Base-by-base conservation (phyloP, 2,113 vertebrate genomes). In the Phylloscopus trochiloides region DNA sequence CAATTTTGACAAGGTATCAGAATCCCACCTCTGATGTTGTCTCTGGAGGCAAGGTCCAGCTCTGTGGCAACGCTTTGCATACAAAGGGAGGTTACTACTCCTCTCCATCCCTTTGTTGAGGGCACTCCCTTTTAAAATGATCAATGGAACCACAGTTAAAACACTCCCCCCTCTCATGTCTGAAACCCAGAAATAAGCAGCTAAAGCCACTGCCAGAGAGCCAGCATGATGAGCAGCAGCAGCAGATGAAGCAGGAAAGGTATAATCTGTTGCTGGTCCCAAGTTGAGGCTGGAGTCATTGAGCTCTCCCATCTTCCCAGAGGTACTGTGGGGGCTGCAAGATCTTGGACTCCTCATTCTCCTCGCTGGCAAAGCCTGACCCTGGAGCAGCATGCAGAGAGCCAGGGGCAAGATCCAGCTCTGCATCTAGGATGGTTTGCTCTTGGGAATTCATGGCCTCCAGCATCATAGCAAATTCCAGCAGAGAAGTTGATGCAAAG, bases 331-430 rank as follows among this genome's bases (percentile, higher is more conserved):
- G 97, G 1, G 98, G 97, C 87, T 98, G 98, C 21, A 98, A 83
- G 24, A 97, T 96, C 73, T 98, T 98, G 70, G 98, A 97, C 63
- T 99, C 99, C 51, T 99, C 99, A 4, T 97, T 98, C 96, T 99
- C 99, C 20, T 98, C 98, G 0, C 98, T 98, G 86, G 98, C 98
- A 95, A 99, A 98, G 81, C 99, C 99, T 0, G 99, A 99, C 88
- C 99, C 99, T 0, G 98, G 98, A 26, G 98, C 98, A 54, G 96
- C 96, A 59, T 72, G 97, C 93, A 97, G 95, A 14, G 97, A 94
- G 31, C 95, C 75, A 24, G 97, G 93, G 14, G 79, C 19, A 73
- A 96, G 76, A 19, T 98, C 97, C 1, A 90, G 40, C 19, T 95
- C 97, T 1, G 45, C 78, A 42, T 93, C 92, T 1, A 70, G 86